Evolutionary conservation across 2,797 vertebrate genomes (phyloP).

Genomic region (Odontamblyopus lacepedii): DNA sequence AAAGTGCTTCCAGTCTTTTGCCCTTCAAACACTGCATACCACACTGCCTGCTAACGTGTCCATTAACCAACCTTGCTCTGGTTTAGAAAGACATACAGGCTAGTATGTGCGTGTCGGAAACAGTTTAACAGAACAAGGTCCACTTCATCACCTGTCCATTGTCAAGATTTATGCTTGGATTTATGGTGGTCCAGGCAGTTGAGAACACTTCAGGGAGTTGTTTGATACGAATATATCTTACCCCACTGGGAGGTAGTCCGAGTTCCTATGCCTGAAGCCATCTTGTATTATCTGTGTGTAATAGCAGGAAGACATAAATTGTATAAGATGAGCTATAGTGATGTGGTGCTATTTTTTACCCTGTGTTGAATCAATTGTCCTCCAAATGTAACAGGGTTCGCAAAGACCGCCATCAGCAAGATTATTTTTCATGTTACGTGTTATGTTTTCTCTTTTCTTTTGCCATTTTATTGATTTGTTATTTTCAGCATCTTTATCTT

Average conservation of each 20-base stretch:
- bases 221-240: slow-evolving; percentile 31
- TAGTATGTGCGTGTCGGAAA: not conserved
- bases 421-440: not conserved
- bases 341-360: slow-evolving; percentile 23
- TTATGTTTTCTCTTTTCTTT: not conserved
- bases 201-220: slow-evolving; percentile 48
- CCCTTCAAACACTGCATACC: slow-evolving; percentile 45
- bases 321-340: slow-evolving; percentile 40
- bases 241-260: slow-evolving; percentile 39
- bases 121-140: slow-evolving; percentile 38
- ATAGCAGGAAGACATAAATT: slow-evolving; percentile 28
- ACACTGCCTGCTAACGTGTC: slow-evolving; percentile 27
- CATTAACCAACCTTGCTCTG: slow-evolving; percentile 25
- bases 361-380: slow-evolving; percentile 44
- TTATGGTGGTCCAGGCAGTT: slow-evolving; percentile 47
- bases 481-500: no score
- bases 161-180: slow-evolving; percentile 51
- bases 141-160: slow-evolving; percentile 51
- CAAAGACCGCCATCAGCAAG: slow-evolving; percentile 41
- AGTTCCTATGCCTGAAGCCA: slow-evolving; percentile 25
- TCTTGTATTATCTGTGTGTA: slow-evolving; percentile 34
- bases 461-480: no score
- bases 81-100: slow-evolving; percentile 18
- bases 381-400: slow-evolving; percentile 53
- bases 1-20: slow-evolving; percentile 40